These are phyloP conservation scores for Globodera ellingtonae DNA, from an alignment of 1,140 invertebrate species.

Conservation along the genomic window DNA sequence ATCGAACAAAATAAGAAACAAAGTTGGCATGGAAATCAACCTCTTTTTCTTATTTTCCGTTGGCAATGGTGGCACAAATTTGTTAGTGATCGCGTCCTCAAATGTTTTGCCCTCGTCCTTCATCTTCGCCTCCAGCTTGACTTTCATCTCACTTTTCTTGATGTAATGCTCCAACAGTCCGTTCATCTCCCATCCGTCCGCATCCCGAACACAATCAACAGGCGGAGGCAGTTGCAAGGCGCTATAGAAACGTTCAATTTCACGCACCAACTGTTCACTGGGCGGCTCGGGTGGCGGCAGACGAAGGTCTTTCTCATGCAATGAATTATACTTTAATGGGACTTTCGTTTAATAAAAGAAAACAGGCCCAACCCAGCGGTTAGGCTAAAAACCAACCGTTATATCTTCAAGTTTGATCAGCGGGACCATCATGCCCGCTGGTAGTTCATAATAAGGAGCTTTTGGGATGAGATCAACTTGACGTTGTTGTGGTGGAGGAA, in stretches of 20 bases:
- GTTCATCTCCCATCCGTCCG: constrained; percentile 49
- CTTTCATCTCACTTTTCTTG: constrained; percentile 30
- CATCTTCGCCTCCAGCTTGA: constrained; percentile 38
- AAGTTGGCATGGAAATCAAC: not conserved
- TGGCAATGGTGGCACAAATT: constrained; percentile 31
- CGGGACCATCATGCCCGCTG: constrained; percentile 44
- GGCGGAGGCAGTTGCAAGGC: constrained; percentile 28
- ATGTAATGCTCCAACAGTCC: constrained; percentile 47
- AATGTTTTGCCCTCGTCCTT: constrained; percentile 49
- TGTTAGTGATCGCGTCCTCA: constrained; percentile 51
- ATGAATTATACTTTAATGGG: constrained; percentile 42
- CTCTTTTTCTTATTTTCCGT: not conserved
- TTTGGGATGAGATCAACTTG: constrained; percentile 30
- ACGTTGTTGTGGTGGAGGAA: not conserved
- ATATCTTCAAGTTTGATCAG: constrained; percentile 30
- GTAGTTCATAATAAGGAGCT: constrained; percentile 37
- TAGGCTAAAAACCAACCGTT: constrained; percentile 22
- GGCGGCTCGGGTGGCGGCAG: constrained; percentile 33
- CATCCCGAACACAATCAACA: constrained; percentile 22
- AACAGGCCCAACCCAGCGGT: not conserved
- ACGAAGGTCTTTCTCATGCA: constrained; percentile 37
- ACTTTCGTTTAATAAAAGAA: not conserved
- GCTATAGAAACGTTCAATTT: constrained; percentile 49
- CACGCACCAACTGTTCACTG: constrained; percentile 39
- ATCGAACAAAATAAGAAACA: not conserved